phyloP scores from a whole-genome alignment of 1,140 invertebrate genomes.

The Dinoponera quadriceps region DNA sequence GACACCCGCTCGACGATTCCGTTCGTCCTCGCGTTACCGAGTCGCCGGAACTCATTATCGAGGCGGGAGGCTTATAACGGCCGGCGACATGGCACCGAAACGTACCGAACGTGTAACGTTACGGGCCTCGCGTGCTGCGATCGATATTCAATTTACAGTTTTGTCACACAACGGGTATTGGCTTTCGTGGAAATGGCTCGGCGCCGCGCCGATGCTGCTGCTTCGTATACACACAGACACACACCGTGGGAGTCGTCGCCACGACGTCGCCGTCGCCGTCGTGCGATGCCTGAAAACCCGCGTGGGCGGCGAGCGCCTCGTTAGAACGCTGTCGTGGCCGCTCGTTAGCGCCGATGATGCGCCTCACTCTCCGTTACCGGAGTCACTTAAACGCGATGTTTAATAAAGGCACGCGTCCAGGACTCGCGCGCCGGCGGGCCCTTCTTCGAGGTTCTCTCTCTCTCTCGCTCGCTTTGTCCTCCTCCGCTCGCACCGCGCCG shows the following conservation, averaged over 20 bases:
- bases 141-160: conserved; percentile 85
- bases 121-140: conserved; percentile 32
- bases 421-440: conserved; percentile 10
- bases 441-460: neutral
- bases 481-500: neutral
- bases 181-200: conserved; percentile 75
- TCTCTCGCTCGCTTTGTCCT: too few relatives aligned
- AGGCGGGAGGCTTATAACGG: conserved; percentile 70
- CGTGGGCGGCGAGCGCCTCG: conserved; percentile 66
- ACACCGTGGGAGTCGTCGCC: conserved; percentile 17
- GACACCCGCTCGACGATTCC: neutral
- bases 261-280: conserved; percentile 46
- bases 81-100: conserved; percentile 77
- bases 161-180: conserved; percentile 78
- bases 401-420: conserved; percentile 59
- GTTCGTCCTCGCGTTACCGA: conserved; percentile 26
- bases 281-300: conserved; percentile 43
- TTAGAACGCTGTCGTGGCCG: conserved; percentile 64
- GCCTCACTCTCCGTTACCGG: conserved; percentile 34
- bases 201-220: neutral
- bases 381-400: conserved; percentile 70
- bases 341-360: conserved; percentile 67
- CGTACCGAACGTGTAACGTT: conserved; percentile 42
- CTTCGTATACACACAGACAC: too few relatives aligned
- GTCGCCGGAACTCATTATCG: conserved; percentile 55